Evolutionary conservation across 2,797 vertebrate genomes (phyloP).

Genomic region (Hozukius guyotensis): DNA sequence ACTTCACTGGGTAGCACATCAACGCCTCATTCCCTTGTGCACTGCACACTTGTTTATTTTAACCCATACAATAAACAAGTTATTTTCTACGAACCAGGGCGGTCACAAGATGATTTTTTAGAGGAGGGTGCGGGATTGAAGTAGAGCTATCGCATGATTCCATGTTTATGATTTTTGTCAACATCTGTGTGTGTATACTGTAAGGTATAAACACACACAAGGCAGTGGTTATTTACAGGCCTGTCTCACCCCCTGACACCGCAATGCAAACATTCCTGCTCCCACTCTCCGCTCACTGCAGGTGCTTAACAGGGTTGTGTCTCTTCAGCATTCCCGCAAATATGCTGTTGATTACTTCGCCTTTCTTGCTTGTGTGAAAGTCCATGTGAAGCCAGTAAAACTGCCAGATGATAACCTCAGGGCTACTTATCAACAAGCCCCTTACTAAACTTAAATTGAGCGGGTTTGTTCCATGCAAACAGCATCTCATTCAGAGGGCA

Average conservation of each 20-base stretch:
- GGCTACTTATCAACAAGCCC: neutral
- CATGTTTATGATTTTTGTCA: neutral
- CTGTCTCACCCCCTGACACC: neutral
- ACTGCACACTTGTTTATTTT: constrained; percentile 15
- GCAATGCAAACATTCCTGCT: neutral
- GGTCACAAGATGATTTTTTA: neutral
- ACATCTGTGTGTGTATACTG: neutral
- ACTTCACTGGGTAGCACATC: constrained; percentile 23
- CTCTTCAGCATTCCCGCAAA: neutral
- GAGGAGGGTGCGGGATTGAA: neutral
- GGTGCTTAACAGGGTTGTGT: neutral
- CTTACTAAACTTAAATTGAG: constrained; percentile 13
- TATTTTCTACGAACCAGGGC: constrained; percentile 19
- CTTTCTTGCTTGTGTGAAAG: neutral
- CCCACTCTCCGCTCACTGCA: neutral
- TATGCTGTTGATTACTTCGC: neutral
- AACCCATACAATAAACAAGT: constrained; percentile 38
- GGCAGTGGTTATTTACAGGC: neutral
- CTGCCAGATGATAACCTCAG: neutral
- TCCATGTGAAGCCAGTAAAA: neutral
- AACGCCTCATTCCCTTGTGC: constrained; percentile 30
- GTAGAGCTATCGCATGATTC: neutral
- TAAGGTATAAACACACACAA: neutral
- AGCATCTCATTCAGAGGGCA: constrained; percentile 40
- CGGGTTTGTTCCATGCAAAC: constrained; percentile 8